Conservation (phyloP, 2,113 vertebrate species). For the Cyanistes caeruleus region DNA sequence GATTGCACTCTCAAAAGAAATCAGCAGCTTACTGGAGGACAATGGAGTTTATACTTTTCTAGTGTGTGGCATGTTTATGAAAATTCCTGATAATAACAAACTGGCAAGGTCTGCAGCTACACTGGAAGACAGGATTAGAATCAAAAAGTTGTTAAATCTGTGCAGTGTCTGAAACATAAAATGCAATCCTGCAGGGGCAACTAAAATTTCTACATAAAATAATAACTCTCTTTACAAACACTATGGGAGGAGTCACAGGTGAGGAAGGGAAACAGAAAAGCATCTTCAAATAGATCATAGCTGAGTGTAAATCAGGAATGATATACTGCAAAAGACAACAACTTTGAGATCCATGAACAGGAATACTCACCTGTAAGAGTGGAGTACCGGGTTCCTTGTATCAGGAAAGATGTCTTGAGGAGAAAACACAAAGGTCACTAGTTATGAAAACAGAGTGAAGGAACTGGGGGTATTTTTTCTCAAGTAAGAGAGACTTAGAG, state of each 20-base stretch:
- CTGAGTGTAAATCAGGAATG: background rate
- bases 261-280: background rate
- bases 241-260: background rate
- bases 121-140: background rate
- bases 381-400: rapidly evolving
- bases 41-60: background rate
- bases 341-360: background rate
- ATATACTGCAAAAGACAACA: background rate
- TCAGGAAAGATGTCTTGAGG: background rate
- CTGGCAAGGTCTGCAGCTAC: background rate
- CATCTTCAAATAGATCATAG: background rate
- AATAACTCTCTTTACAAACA: background rate
- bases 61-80: background rate
- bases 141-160: background rate
- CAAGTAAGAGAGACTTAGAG: background rate
- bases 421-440: background rate
- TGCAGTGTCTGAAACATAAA: background rate
- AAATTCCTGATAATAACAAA: background rate
- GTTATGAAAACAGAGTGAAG: background rate
- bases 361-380: background rate
- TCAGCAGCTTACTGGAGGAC: background rate
- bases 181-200: background rate
- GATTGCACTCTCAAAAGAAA: background rate
- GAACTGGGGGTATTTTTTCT: background rate
- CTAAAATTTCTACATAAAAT: background rate